These are phyloP conservation scores for Aricia artaxerxes DNA, from an alignment of 2,888 invertebrate genomes.

Conservation along the genomic window DNA sequence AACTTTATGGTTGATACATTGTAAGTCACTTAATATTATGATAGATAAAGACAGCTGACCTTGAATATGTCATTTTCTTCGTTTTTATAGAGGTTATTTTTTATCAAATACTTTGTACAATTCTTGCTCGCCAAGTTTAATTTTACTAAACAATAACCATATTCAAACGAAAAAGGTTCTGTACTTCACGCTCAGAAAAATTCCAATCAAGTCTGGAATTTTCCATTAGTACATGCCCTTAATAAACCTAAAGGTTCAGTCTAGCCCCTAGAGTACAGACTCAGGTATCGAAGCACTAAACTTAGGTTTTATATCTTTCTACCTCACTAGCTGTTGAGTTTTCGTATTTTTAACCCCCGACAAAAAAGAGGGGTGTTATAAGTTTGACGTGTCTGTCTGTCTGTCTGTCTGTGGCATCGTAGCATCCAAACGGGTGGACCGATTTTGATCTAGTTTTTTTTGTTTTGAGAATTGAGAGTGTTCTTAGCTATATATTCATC, in stretches of 20 bases:
- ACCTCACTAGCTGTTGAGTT: neutral
- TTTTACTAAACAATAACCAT: neutral
- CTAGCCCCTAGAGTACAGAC: neutral
- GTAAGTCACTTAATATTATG: no score
- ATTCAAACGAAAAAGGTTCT: neutral
- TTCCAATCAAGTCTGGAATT: neutral
- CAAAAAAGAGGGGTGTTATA: no score
- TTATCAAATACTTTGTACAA: neutral
- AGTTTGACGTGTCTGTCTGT: neutral
- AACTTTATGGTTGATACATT: no score
- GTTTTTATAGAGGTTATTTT: no score
- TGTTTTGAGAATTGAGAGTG: no score
- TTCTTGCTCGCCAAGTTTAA: neutral
- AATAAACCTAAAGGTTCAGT: neutral
- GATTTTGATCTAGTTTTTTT: no score
- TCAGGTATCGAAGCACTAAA: neutral
- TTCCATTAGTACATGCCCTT: neutral
- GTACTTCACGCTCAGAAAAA: neutral
- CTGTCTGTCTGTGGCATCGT: no score
- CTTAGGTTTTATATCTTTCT: neutral
- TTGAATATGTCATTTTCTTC: no score
- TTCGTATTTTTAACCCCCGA: neutral
- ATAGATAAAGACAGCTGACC: no score
- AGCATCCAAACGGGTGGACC: no score
- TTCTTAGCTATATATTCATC: no score